phyloP scores from a whole-genome alignment of 1,140 invertebrate species.

The Andrena cerasifolii region DNA sequence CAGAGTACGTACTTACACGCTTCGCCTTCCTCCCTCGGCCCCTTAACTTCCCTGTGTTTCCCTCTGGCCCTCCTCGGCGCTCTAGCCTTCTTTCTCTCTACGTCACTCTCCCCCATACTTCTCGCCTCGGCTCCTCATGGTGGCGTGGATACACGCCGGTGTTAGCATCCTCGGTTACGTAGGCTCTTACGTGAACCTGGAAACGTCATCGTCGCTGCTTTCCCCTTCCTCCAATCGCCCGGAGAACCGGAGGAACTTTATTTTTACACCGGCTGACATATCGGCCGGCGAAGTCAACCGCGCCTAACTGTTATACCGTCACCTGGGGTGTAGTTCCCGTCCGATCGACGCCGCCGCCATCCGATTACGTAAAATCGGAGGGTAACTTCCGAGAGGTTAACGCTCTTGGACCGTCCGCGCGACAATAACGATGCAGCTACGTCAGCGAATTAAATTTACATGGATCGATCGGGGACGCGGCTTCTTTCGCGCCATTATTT shows the following conservation, averaged over 20 bases:
- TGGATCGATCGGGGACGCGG: neutral
- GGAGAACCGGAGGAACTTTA: slow-evolving; percentile 13
- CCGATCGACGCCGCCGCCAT: neutral
- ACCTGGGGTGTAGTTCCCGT: slow-evolving; percentile 8
- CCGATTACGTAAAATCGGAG: slow-evolving; percentile 20
- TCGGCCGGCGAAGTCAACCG: slow-evolving; percentile 5
- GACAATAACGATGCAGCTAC: neutral
- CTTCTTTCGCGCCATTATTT: neutral
- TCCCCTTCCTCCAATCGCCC: neutral
- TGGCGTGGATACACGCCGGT: slow-evolving; percentile 7
- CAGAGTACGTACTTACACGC: slow-evolving; percentile 73
- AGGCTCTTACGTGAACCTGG: slow-evolving; percentile 46
- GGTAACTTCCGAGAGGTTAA: neutral
- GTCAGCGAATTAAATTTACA: neutral
- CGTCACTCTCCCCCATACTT: slow-evolving; percentile 30
- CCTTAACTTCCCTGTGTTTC: neutral
- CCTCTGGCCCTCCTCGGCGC: neutral
- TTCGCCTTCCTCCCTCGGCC: slow-evolving; percentile 10
- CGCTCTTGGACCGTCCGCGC: neutral
- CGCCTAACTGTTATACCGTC: neutral
- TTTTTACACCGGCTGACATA: slow-evolving; percentile 1
- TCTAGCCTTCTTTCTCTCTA: slow-evolving; percentile 4
- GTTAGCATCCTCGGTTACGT: slow-evolving; percentile 37
- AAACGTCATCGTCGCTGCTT: slow-evolving; percentile 37
- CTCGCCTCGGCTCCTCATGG: slow-evolving; percentile 36